Conservation (phyloP, 2,113 vertebrate species). For the Perca schrenkii region DNA sequence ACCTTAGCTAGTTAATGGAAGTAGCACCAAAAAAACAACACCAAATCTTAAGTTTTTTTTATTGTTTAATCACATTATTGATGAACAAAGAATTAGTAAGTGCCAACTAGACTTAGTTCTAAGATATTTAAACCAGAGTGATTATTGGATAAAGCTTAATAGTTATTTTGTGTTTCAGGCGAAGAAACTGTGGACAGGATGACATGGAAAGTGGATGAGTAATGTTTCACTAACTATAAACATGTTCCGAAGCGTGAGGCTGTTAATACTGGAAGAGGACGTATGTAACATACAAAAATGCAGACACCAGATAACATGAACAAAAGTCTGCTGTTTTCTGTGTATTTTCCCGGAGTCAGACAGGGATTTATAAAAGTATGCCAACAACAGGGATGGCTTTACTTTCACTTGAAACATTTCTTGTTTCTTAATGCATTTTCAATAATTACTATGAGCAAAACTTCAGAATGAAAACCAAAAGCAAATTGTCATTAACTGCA, state of each 20-base stretch:
- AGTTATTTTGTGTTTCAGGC: slow-evolving; percentile 1
- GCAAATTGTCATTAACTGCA: neutral
- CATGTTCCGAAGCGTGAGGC: neutral
- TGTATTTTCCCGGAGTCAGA: neutral
- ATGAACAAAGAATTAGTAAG: slow-evolving; percentile 2
- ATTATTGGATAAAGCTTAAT: neutral
- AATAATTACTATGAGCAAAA: neutral
- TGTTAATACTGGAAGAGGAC: neutral
- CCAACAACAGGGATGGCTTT: neutral
- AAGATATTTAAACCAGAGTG: slow-evolving; percentile 19
- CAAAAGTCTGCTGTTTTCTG: neutral
- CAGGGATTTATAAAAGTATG: neutral
- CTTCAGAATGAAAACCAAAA: neutral
- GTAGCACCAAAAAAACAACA: slow-evolving; percentile 9
- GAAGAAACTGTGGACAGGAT: neutral
- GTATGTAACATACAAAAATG: neutral
- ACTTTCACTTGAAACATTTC: neutral
- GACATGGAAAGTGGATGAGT: neutral
- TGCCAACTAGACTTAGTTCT: neutral
- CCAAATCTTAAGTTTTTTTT: neutral
- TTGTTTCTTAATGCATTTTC: slow-evolving; percentile 1
- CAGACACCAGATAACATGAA: neutral
- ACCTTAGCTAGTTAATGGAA: neutral
- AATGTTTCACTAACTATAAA: neutral
- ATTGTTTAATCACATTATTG: slow-evolving; percentile 33